phyloP scores from a whole-genome alignment of 2,888 invertebrate genomes.

The Pinctada fucata region DNA sequence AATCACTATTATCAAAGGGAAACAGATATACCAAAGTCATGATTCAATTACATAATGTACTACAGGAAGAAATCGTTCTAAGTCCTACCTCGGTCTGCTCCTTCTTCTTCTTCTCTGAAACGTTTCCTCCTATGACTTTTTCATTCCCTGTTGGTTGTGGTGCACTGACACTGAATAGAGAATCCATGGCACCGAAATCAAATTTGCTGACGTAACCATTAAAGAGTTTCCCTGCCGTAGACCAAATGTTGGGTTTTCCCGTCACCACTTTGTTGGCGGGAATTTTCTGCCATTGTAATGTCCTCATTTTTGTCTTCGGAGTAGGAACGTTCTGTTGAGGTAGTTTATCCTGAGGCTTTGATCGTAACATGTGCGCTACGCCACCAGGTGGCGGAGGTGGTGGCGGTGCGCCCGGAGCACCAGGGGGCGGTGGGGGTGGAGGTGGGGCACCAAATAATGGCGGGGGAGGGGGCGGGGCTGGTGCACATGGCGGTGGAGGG shows the following conservation, averaged over 20 bases:
- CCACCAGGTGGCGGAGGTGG: slow-evolving; percentile 55
- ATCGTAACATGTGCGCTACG: slow-evolving; percentile 49
- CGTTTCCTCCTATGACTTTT: slow-evolving; percentile 44
- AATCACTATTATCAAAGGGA: no score
- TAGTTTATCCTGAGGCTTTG: slow-evolving; percentile 52
- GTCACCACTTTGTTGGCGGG: slow-evolving; percentile 85
- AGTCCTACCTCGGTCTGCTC: slow-evolving; percentile 67
- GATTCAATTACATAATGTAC: no score
- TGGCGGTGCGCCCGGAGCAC: slow-evolving; percentile 50
- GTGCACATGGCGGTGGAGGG: slow-evolving; percentile 64
- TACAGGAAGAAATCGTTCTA: no score
- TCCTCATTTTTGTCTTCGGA: slow-evolving; percentile 96
- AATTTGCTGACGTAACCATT: slow-evolving; percentile 65
- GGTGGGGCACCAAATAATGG: slow-evolving; percentile 60
- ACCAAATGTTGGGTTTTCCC: slow-evolving; percentile 96
- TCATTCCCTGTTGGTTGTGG: slow-evolving; percentile 33
- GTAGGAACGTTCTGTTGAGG: slow-evolving; percentile 86
- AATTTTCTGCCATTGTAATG: slow-evolving; percentile 98
- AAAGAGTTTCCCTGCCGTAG: slow-evolving; percentile 78
- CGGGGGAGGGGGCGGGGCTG: slow-evolving; percentile 53
- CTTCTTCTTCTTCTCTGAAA: slow-evolving; percentile 68
- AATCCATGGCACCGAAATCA: slow-evolving; percentile 74
- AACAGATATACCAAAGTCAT: no score
- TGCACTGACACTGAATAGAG: slow-evolving; percentile 68
- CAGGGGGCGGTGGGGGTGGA: slow-evolving; percentile 55